Evolutionary conservation across 2,113 vertebrate genomes (phyloP).

Genomic region (Paradisaea rubra): DNA sequence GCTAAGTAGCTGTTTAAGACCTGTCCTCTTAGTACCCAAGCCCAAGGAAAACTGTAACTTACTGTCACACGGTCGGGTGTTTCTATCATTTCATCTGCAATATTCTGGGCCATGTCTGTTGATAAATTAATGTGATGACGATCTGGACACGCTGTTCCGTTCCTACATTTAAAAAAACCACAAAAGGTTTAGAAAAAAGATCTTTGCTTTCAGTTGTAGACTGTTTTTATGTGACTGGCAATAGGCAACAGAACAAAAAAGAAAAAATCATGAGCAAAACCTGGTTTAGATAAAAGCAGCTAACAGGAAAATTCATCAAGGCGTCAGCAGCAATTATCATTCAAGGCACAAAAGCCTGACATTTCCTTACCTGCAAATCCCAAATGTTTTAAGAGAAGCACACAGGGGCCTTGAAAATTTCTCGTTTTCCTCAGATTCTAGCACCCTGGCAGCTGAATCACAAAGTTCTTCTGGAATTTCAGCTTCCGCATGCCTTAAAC

Average conservation of each 20-base stretch:
- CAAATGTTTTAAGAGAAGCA: constrained; percentile 80
- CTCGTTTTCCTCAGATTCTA: constrained; percentile 69
- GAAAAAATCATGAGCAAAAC: not conserved
- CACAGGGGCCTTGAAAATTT: constrained; percentile 78
- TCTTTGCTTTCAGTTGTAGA: not conserved
- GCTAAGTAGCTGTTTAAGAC: not conserved
- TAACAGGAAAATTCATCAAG: not conserved
- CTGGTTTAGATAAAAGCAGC: not conserved
- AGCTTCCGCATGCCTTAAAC: constrained; percentile 71
- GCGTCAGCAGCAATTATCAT: not conserved
- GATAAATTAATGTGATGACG: constrained; percentile 64
- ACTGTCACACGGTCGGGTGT: constrained; percentile 56
- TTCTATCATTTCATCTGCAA: not conserved
- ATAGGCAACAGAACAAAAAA: not conserved
- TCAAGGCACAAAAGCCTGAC: not conserved
- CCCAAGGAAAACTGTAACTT: not conserved
- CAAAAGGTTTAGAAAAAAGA: not conserved
- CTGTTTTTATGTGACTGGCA: not conserved
- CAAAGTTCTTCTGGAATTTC: constrained; percentile 75
- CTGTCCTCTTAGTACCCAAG: not conserved
- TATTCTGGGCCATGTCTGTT: constrained; percentile 45
- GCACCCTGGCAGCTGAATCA: constrained; percentile 66
- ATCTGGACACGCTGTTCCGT: constrained; percentile 61
- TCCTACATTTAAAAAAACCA: constrained; percentile 12
- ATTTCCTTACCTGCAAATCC: constrained; percentile 84